These are phyloP conservation scores for Hartigia nigra DNA, from an alignment of 2,888 invertebrate species.

Conservation along the genomic window DNA sequence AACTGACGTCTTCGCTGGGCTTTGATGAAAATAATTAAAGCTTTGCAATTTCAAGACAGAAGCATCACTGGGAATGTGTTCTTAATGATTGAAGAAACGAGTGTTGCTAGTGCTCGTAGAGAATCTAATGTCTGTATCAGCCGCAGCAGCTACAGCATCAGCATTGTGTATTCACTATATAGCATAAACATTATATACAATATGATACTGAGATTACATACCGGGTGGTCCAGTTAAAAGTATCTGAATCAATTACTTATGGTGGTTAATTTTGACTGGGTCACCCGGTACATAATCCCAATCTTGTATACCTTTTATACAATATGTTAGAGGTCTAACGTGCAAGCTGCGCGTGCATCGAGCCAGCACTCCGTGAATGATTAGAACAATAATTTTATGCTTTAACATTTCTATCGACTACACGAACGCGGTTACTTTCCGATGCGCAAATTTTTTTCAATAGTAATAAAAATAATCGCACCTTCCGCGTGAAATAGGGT, in stretches of 20 bases:
- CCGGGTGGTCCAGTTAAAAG: too few relatives aligned
- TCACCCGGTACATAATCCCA: too few relatives aligned
- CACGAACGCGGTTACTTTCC: too few relatives aligned
- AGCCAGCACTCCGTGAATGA: too few relatives aligned
- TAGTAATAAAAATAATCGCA: neutral
- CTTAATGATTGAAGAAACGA: neutral
- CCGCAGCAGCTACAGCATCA: neutral
- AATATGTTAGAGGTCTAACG: too few relatives aligned
- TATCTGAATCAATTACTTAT: too few relatives aligned
- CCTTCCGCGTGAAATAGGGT: neutral
- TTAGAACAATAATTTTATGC: too few relatives aligned
- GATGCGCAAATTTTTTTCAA: neutral
- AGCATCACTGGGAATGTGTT: neutral
- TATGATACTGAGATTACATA: too few relatives aligned
- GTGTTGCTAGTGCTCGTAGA: neutral
- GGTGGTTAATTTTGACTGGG: too few relatives aligned
- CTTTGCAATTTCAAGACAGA: neutral
- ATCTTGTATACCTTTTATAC: too few relatives aligned
- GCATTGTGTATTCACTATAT: neutral
- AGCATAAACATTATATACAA: neutral
- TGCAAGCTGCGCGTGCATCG: too few relatives aligned
- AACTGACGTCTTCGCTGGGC: neutral
- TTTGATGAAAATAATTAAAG: neutral
- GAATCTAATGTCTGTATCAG: neutral
- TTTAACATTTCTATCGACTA: too few relatives aligned